phyloP scores from a whole-genome alignment of 2,797 vertebrate genomes.

The Hoplostethus mediterraneus region DNA sequence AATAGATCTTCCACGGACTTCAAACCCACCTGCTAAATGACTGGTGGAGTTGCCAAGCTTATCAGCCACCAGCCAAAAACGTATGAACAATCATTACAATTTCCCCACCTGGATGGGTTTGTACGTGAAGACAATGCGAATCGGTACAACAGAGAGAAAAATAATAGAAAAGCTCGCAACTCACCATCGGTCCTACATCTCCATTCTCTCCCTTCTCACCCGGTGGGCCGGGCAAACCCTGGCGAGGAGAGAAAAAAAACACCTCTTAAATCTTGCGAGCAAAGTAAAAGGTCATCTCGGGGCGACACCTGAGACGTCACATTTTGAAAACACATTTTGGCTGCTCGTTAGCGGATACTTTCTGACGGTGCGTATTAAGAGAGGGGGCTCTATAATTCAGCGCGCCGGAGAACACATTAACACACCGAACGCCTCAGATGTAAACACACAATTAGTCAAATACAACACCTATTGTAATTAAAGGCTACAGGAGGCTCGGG shows the following conservation, averaged over 20 bases:
- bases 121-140: constrained; percentile 47
- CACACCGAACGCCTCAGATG: constrained; percentile 48
- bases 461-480: constrained; percentile 81
- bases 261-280: constrained; percentile 28
- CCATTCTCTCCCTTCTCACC: constrained; percentile 98
- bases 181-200: constrained; percentile 96
- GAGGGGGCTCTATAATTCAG: constrained; percentile 30
- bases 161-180: constrained; percentile 36
- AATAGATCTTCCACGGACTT: constrained; percentile 13
- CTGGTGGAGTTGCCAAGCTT: constrained; percentile 38
- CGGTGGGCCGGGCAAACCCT: constrained; percentile 96
- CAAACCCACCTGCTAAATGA: constrained; percentile 30
- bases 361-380: constrained; percentile 49
- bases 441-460: constrained; percentile 84
- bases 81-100: constrained; percentile 39
- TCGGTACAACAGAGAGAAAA: neutral
- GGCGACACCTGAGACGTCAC: constrained; percentile 8
- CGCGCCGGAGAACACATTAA: constrained; percentile 62
- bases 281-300: constrained; percentile 38
- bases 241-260: constrained; percentile 33
- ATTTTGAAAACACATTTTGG: constrained; percentile 36
- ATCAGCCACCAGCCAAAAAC: constrained; percentile 28
- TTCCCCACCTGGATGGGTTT: constrained; percentile 22
- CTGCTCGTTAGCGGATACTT: constrained; percentile 52
- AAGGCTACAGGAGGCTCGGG: constrained; percentile 70